Percentiles rank a stretch among this genome's conserved stretches.
phyloP scores from a whole-genome alignment of 2,113 vertebrate genomes.

The Copsychus sechellarum region DNA sequence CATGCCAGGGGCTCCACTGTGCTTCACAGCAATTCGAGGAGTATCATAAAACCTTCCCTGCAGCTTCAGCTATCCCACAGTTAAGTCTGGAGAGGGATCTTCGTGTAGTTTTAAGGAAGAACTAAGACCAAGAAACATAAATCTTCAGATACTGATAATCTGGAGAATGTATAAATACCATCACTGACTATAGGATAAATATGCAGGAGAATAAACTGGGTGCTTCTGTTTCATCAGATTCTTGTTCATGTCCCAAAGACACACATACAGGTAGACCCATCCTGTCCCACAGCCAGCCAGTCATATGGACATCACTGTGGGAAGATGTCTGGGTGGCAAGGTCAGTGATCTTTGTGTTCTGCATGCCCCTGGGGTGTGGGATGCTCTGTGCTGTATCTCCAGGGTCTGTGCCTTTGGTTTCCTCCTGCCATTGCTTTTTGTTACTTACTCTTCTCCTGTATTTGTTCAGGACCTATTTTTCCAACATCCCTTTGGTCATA shows the following conservation, averaged over 20 bases:
- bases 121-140: neutral
- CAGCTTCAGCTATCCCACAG: neutral
- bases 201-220: neutral
- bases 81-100: neutral
- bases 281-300: neutral
- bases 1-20: neutral
- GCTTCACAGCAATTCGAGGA: neutral
- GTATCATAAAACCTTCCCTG: fast-evolving
- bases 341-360: neutral
- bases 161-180: neutral
- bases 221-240: neutral
- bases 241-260: neutral
- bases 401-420: neutral
- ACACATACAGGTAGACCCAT: neutral
- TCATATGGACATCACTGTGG: fast-evolving
- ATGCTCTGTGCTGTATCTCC: neutral
- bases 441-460: neutral
- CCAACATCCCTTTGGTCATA: neutral
- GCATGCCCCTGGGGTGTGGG: fast-evolving
- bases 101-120: neutral
- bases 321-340: neutral
- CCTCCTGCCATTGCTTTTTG: neutral
- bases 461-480: neutral
- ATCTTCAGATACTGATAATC: neutral
- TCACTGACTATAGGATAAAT: neutral